Evolutionary conservation across 2,113 vertebrate species (phyloP), one percentile per base, ranked within the genome.

Genomic region (Atherinomorus stipes): DNA sequence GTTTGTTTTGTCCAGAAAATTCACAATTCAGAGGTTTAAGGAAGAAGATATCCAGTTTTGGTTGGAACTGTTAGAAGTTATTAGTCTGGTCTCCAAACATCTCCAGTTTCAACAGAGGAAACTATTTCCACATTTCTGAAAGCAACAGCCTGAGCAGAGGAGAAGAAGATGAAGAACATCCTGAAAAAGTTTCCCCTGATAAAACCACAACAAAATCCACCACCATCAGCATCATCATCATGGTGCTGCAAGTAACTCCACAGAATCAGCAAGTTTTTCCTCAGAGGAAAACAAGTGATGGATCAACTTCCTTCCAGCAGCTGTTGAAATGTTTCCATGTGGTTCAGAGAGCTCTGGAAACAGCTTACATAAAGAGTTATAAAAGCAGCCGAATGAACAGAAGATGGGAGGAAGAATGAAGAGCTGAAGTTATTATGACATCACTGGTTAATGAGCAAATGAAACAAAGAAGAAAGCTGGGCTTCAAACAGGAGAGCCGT

Each of bases 371-470:
- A 53, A 64, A 62, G 11, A 62, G 63, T 44, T 37, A 0, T 22
- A 54, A 62, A 40, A 61, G 65, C 49, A 31, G 9, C 34, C 10
- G 19, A 44, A 72, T 31, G 26, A 81, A 34, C 3, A 16, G 62
- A 37, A 53, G 16, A 42, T 15, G 40, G 40, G 2, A 25, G 12
- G 62, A 57, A 44, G 68, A 81, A 84, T 50, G 70, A 78, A 51
- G 47, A 23, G 42, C 28, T 64, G 58, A 51, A 76, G 63, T 75
- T 59, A 54, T 74, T 73, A 83, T 78, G 75, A 75, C 80, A 77
- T 79, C 51, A 74, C 28, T 40, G 75, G 18, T 49, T 87, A 85
- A 87, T 80, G 83, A 84, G 78, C 44, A n/a, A 68, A 70, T 12
- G 31, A 64, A 44, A 62, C 69, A 51, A 57, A 82, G 67, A 45